Evolutionary conservation across 2,113 vertebrate genomes (phyloP).

Genomic region (Scomber japonicus): DNA sequence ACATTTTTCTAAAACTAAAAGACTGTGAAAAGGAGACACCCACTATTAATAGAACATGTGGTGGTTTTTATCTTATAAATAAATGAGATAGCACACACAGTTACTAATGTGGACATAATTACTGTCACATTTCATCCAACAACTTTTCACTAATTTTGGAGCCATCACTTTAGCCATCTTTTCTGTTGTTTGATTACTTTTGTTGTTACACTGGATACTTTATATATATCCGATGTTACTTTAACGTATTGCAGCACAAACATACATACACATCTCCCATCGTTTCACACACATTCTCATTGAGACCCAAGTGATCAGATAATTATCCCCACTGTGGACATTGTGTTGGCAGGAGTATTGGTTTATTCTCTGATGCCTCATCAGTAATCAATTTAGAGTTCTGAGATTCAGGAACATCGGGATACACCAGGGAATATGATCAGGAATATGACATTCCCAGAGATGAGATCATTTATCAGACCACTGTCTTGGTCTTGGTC

Average conservation of each 20-base stretch:
- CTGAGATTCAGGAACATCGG: slow-evolving; percentile 40
- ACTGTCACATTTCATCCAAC: too few species aligned
- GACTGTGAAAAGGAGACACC: not conserved
- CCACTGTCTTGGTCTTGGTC: slow-evolving; percentile 52
- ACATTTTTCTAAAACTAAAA: not conserved
- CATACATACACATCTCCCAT: slow-evolving; percentile 4
- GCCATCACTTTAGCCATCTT: too few species aligned
- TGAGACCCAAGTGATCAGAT: slow-evolving; percentile 20
- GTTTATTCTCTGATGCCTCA: slow-evolving; percentile 63
- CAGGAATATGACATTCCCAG: slow-evolving; percentile 63
- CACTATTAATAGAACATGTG: not conserved
- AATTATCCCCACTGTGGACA: slow-evolving; percentile 48
- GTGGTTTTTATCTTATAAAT: not conserved
- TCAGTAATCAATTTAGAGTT: slow-evolving; percentile 53
- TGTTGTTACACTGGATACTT: too few species aligned
- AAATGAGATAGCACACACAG: not conserved
- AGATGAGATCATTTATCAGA: slow-evolving; percentile 78
- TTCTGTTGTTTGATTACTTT: too few species aligned
- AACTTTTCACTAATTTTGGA: too few species aligned
- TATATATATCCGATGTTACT: too few species aligned
- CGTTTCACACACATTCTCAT: not conserved
- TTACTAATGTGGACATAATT: not conserved
- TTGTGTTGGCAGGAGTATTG: slow-evolving; percentile 44
- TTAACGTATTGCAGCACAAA: not conserved
- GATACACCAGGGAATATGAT: slow-evolving; percentile 53